Base-by-base conservation (phyloP, 2,113 vertebrate species). In the Prionailurus viverrinus region DNA sequence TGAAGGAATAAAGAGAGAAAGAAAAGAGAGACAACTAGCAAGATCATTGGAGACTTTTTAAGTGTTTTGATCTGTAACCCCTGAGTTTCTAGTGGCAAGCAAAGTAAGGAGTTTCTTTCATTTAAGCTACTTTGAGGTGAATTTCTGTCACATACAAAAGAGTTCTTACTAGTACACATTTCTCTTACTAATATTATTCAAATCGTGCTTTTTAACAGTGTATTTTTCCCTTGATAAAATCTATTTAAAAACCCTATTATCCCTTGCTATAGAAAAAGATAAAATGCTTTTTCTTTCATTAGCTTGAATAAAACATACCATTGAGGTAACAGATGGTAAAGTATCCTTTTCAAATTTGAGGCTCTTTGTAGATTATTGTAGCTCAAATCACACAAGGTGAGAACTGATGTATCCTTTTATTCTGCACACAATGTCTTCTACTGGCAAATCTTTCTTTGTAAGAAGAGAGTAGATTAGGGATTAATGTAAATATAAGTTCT, bases 201-300 rank as follows among this genome's bases (percentile, higher is more conserved):
- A 74, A 58, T 36, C 10, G 1, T 3, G 7, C 29, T 15, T 39
- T 55, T 55, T 33, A 61, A 66, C 8, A 80, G n/a, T 31, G 5
- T 69, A 58, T 85, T 74, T 31, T 27, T 7, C 69, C 9, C 27
- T 55, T 68, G 21, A 27, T 85, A 89, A 66, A 68, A 21, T 13
- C 36, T 27, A 1, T 73, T 80, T 84, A 23, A 81, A 91, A 66
- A 7, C 33, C n/a, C 36, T 66, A 76, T 48, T 27, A 13, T 81
- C 8, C 23, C 7, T 78, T 36, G 7, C 4, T 81, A 14, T 71
- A n/a, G 31, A 76, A 69, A 89, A 86, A 55, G 5, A 69, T 45
- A 63, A 91, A 73, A 33, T n/a, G 7, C 25, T 93, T 93, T 94
- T 94, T 29, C 58, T 93, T 95, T 94, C 81, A 95, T 89, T 92